Percentiles rank a stretch among this genome's conserved stretches.
Conservation (phyloP, 2,113 vertebrate species). For the Myiozetetes cayanensis region DNA sequence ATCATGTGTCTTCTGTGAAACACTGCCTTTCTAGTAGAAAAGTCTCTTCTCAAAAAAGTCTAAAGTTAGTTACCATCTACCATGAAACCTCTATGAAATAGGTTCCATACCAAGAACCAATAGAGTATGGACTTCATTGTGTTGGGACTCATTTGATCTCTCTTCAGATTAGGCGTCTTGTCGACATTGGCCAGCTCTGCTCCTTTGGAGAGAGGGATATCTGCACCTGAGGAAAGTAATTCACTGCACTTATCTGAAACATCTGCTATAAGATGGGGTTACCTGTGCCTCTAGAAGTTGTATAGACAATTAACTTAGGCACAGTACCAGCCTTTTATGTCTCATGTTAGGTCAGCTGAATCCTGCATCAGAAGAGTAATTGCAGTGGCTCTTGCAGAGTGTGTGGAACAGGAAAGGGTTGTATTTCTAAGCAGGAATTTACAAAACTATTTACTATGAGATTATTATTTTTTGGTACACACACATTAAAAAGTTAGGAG, state of each 20-base stretch:
- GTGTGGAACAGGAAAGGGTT: neutral
- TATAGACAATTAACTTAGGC: neutral
- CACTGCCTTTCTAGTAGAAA: neutral
- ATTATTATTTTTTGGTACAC: neutral
- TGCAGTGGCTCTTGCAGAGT: neutral
- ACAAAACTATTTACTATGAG: neutral
- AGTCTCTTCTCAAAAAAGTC: neutral
- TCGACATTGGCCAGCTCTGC: neutral
- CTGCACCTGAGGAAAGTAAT: neutral
- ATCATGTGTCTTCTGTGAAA: neutral
- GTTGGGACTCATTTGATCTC: neutral
- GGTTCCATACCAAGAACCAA: neutral
- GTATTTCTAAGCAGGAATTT: neutral
- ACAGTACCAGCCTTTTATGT: neutral
- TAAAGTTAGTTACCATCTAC: neutral
- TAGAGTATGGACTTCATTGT: neutral
- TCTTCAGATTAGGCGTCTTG: neutral
- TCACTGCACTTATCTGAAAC: neutral
- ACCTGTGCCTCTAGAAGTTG: neutral
- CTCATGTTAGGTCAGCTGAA: neutral
- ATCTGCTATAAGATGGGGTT: neutral
- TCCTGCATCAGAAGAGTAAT: neutral
- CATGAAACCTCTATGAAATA: neutral
- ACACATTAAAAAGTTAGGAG: neutral
- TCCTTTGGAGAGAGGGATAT: neutral